Conservation (phyloP, 2,113 vertebrate species). For the Aphyosemion australe region DNA sequence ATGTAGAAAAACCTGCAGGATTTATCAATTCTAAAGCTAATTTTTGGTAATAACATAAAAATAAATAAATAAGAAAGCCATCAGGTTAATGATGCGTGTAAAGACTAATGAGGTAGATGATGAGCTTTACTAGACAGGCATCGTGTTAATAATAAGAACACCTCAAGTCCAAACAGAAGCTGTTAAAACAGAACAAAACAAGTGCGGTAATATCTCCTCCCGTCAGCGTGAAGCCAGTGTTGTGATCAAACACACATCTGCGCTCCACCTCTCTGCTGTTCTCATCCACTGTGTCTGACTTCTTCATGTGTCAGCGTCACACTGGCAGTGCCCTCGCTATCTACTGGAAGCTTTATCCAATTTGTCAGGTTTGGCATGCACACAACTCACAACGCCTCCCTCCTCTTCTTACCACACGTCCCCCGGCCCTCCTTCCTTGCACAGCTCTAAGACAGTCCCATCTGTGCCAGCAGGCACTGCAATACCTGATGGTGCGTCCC, state of each 20-base stretch:
- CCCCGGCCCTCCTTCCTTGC: conserved; percentile 6
- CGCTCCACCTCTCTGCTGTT: conserved; percentile 25
- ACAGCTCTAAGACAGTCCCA: conserved; percentile 22
- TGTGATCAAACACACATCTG: conserved; percentile 60
- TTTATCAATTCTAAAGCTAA: too few species aligned
- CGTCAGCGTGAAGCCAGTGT: conserved; percentile 33
- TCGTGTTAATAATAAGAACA: too few species aligned
- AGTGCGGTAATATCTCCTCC: too few species aligned
- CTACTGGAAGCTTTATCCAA: conserved; percentile 63
- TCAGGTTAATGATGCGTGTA: too few species aligned
- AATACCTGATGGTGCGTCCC: conserved; percentile 56
- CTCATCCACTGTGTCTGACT: conserved; percentile 42
- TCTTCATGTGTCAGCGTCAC: conserved; percentile 54
- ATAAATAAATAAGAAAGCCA: too few species aligned
- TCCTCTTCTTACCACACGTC: conserved; percentile 16
- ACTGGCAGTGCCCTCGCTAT: conserved; percentile 42
- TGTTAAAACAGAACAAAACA: too few species aligned
- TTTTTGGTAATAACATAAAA: too few species aligned
- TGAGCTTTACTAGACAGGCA: too few species aligned
- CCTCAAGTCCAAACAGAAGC: background rate
- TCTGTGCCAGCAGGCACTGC: conserved; percentile 56
- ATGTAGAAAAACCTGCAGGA: too few species aligned
- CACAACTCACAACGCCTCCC: conserved; percentile 37
- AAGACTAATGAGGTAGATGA: too few species aligned
- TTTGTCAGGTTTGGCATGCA: conserved; percentile 63